A percentile compares a stretch with the other conserved stretches of the same genome.
These are phyloP conservation scores for Papilio protenor DNA, from an alignment of 2,888 invertebrate genomes.

Conservation along the genomic window DNA sequence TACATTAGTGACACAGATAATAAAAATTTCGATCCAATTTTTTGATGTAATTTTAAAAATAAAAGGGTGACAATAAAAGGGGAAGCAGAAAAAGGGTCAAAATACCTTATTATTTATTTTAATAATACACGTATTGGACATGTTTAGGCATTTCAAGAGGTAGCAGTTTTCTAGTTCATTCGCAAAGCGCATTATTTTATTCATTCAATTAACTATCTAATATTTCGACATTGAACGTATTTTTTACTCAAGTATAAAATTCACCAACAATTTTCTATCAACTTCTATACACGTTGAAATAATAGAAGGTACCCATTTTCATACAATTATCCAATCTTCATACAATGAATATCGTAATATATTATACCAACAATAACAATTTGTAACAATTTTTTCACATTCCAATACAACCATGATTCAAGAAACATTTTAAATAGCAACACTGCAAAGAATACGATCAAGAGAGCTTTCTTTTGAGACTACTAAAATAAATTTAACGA, in stretches of 20 bases:
- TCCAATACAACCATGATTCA: slow-evolving; percentile 25
- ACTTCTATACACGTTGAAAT: not conserved
- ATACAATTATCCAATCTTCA: not conserved
- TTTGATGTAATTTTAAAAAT: not conserved
- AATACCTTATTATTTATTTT: slow-evolving; percentile 75
- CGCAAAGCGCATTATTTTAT: slow-evolving; percentile 41
- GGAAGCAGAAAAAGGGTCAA: slow-evolving; percentile 59
- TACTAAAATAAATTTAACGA: not conserved
- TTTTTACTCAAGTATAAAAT: slow-evolving; percentile 15
- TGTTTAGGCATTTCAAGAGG: slow-evolving; percentile 80
- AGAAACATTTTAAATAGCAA: slow-evolving; percentile 23
- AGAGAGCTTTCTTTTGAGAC: slow-evolving; percentile 17
- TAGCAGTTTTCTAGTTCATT: slow-evolving; percentile 72
- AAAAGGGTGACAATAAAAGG: slow-evolving; percentile 30
- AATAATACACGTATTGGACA: slow-evolving; percentile 71
- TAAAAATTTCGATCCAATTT: not conserved
- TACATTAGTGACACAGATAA: too few species aligned
- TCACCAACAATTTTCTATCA: not conserved
- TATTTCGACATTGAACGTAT: slow-evolving; percentile 8
- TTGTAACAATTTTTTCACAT: slow-evolving; percentile 40
- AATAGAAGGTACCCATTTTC: not conserved
- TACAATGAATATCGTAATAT: not conserved
- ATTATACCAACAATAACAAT: slow-evolving; percentile 53
- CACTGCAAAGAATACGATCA: slow-evolving; percentile 8
- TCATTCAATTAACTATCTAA: slow-evolving; percentile 35